phyloP scores from a whole-genome alignment of 2,797 vertebrate genomes.

The Alca torda region DNA sequence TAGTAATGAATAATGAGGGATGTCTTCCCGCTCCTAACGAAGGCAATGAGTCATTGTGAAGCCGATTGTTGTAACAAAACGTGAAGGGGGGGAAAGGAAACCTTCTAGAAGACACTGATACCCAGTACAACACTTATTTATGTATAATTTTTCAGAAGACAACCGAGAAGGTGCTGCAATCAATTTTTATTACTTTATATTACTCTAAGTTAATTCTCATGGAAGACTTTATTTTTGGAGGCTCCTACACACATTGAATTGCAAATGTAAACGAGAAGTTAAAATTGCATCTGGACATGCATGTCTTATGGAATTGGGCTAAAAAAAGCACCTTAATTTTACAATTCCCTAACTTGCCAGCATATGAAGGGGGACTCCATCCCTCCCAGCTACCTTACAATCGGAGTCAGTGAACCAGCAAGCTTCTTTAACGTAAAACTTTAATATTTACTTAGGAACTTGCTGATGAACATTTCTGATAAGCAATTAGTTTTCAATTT shows the following conservation, averaged over 20 bases:
- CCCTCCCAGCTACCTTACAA: background rate
- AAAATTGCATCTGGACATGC: slow-evolving; percentile 26
- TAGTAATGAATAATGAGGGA: slow-evolving; percentile 63
- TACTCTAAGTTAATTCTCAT: background rate
- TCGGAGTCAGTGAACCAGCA: background rate
- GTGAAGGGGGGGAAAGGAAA: background rate
- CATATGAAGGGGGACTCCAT: background rate
- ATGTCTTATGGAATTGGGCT: background rate
- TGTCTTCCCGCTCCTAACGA: slow-evolving; percentile 55
- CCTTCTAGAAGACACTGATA: slow-evolving; percentile 12
- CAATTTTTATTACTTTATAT: slow-evolving; percentile 14
- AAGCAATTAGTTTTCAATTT: slow-evolving; percentile 49
- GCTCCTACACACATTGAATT: background rate
- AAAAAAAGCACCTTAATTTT: slow-evolving; percentile 17
- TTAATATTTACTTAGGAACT: slow-evolving; percentile 21
- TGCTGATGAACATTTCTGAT: slow-evolving; percentile 42
- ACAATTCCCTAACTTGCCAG: background rate
- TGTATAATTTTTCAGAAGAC: slow-evolving; percentile 3
- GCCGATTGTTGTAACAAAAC: background rate
- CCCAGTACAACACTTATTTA: background rate
- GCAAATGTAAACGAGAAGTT: slow-evolving; percentile 39
- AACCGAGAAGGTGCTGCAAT: background rate
- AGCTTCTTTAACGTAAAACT: background rate
- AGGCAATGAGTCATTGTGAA: slow-evolving; percentile 60
- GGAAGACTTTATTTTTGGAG: slow-evolving; percentile 30